A percentile compares a stretch with the other conserved stretches of the same genome.
Conservation (phyloP, 1,140 invertebrate genomes). For the Nasonia longicornis region DNA sequence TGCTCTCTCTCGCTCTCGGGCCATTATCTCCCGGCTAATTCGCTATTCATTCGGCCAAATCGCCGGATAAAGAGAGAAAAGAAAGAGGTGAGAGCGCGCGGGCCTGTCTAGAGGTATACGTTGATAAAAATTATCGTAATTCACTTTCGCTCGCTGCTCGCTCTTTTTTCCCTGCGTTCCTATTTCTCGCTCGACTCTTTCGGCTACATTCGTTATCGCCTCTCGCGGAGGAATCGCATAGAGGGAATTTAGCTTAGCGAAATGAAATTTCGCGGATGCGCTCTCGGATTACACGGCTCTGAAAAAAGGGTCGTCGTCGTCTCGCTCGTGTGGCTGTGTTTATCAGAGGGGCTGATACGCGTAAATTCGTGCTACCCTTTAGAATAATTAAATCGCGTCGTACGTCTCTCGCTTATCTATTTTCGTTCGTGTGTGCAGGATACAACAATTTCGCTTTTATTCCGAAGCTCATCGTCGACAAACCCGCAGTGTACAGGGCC, state of each 20-base stretch:
- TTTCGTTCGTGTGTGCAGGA: too few relatives aligned
- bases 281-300: conserved; percentile 29
- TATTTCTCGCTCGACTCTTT: not conserved
- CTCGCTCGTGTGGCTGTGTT: not conserved
- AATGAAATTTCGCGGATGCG: conserved; percentile 43
- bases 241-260: conserved; percentile 40
- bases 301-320: conserved; percentile 18
- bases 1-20: not conserved
- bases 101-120: not conserved
- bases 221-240: conserved; percentile 10
- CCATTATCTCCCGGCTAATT: conserved; percentile 17
- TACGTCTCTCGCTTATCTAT: not conserved
- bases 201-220: conserved; percentile 39
- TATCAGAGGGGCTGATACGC: not conserved
- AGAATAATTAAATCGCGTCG: conserved; percentile 30
- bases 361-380: conserved; percentile 23
- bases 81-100: not conserved
- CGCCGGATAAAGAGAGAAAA: conserved; percentile 17
- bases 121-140: conserved; percentile 44
- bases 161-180: not conserved
- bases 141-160: conserved; percentile 8
- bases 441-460: not conserved
- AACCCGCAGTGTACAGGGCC: conserved; percentile 48
- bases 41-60: not conserved
- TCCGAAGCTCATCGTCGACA: not conserved